Base-by-base conservation (phyloP, 2,797 vertebrate genomes). In the Chloroceryle inda region DNA sequence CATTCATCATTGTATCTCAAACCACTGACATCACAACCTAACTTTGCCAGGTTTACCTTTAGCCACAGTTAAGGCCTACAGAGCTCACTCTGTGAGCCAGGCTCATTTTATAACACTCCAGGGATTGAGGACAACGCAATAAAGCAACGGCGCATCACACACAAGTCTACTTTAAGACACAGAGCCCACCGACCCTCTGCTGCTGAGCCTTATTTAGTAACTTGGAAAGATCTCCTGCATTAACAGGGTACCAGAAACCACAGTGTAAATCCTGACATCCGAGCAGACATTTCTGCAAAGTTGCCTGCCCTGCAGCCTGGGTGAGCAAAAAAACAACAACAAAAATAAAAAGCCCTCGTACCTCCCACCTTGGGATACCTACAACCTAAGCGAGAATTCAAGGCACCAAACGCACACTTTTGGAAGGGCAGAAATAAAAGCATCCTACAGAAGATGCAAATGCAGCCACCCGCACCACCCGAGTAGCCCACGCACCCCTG, bases 311-410 rank as follows among this genome's bases (percentile, higher is more conserved):
- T 26, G 29, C 62, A 17, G 53, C 3, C 68, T 2, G 11, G 44
- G 22, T 5, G 44, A 42, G 7, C 24, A 38, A 75, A 21, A 50
- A 4, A 7, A 12, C 33, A 38, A 38, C 13, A 35, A 35, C 15
- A 24, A 10, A 9, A 19, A 5, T 11, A 56, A 59, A 33, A 21
- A 68, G 1, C 53, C 40, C 40, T 9, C 50, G 11, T 22, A 42
- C 4, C 53, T 8, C 9, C 31, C 4, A 10, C 27, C 66, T 5
- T 2, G 13, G 33, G n/a, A 49, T 0, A 58, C 15, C 31, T 2
- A 45, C 82, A 50, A 13, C 22, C 58, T 4, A 29, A 19, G 31
- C 26, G 11, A 38, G 31, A 19, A 24, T 5, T 3, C 22, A 2
- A 12, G 29, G 38, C n/a, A 58, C 2, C 62, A 2, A 42, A 53